Base-by-base conservation (phyloP, 2,797 vertebrate genomes). In the Ceryle rudis region DNA sequence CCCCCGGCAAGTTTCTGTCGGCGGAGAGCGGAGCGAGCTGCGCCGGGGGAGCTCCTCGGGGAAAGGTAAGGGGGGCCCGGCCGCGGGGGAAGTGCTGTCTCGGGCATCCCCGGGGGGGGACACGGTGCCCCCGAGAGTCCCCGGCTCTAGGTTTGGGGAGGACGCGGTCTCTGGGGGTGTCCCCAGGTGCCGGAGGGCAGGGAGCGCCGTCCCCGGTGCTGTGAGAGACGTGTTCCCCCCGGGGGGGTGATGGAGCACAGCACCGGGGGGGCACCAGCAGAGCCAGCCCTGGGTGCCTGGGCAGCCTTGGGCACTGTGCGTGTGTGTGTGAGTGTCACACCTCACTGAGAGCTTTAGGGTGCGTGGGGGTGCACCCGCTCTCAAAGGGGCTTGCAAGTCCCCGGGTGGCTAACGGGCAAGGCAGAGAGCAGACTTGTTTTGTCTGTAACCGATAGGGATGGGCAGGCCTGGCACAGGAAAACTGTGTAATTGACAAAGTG, bases 391-490 rank as follows among this genome's bases (percentile, higher is more conserved):
- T 60, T 10, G 52, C 20, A 5, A 3, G 73, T 18, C 57, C 23
- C 37, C 25, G 17, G 31, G 21, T 10, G 47, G 39, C n/a, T 19
- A 4, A 11, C 9, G 1, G 22, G 39, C 10, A 37, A 17, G 39
- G 33, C 11, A 47, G 55, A 66, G 57, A 41, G 31, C 55, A 26
- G 26, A 1, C 14, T 62, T 31, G 33, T 8, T 8, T 60, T n/a
- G 23, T 23, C 29, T 25, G 20, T 15, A 26, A 13, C 5, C 0
- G 0, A 3, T 23, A 41, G 39, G 29, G n/a, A 9, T 2, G 9
- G 44, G 29, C 17, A 64, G 66, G 25, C 39, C 35, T 3, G n/a
- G 62, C 31, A 26, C 49, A 54, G 70, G 14, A 69, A 21, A 73
- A 2, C 29, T 57, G 61, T 6, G 4, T 5, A 2, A 7, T 9